A percentile compares a stretch with the other conserved stretches of the same genome.
phyloP scores from a whole-genome alignment of 2,888 invertebrate species.

The Empis stercorea region DNA sequence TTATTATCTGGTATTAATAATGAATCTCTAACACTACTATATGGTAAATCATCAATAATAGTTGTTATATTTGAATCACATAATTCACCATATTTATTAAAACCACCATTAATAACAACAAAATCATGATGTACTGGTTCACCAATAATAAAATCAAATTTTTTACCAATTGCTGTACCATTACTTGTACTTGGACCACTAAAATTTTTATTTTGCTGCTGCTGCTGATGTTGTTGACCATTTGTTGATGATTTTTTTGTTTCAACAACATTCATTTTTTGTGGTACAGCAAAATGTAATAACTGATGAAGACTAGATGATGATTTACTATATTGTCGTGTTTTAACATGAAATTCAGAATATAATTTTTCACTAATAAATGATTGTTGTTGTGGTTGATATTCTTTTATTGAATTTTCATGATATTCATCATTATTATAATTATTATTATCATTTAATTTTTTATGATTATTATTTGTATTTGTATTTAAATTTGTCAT shows the following conservation, averaged over 20 bases:
- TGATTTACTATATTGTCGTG: slow-evolving; percentile 50
- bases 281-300: slow-evolving; percentile 32
- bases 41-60: slow-evolving; percentile 50
- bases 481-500: neutral
- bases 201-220: too few relatives aligned
- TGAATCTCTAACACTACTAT: slow-evolving; percentile 57
- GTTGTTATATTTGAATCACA: slow-evolving; percentile 18
- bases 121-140: slow-evolving; percentile 19
- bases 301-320: slow-evolving; percentile 44
- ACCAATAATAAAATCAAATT: slow-evolving; percentile 22
- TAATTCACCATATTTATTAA: neutral
- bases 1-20: slow-evolving; percentile 28
- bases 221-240: slow-evolving; percentile 10
- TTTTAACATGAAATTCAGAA: slow-evolving; percentile 58
- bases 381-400: slow-evolving; percentile 36
- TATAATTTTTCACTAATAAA: slow-evolving; percentile 56
- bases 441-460: neutral
- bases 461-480: neutral
- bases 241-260: slow-evolving; percentile 26
- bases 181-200: neutral
- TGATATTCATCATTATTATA: neutral
- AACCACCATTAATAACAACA: neutral
- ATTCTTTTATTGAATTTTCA: neutral
- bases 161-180: slow-evolving; percentile 9
- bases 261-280: slow-evolving; percentile 43